Evolutionary conservation across 2,888 invertebrate genomes (phyloP), one percentile per base, ranked within the genome.

Genomic region (Buathra laborator): DNA sequence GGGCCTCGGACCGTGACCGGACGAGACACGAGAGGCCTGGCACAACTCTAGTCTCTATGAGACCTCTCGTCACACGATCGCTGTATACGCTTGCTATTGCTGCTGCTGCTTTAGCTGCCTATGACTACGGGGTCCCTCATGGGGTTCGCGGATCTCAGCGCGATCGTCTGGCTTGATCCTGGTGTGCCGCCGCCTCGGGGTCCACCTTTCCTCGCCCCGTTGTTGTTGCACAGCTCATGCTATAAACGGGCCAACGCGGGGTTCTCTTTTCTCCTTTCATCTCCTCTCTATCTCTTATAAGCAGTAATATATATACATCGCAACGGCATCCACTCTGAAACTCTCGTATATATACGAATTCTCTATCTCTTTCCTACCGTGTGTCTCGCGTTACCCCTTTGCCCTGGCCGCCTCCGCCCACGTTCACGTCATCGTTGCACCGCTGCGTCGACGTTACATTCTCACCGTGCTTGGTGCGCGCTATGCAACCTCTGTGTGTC

Each of bases 51-150:
- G 71, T 67, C 19, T 62, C n/a, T 43, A 81, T 48, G 74, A 74
- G 79, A 79, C 82, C 85, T 83, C 85, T 85, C 85, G 85, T 85
- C 85, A 83, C 82, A 85, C 82, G 85, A 71, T 85, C 80, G 44
- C 48, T 43, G 74, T 44, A 71, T 77, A 67, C 53, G 43, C 70
- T 70, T 64, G 62, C 59, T 78, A 70, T 37, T 66, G 81, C 66
- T 67, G 32, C 72, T 74, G 72, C 59, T 44, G 53, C 48, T 44
- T 56, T 56, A 59, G 44, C 62, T n/a, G 62, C 29, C 62, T 68
- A 59, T 32, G 71, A 71, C 62, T 82, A 80, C 59, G 75, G 32
- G 62, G 70, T 83, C 64, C 70, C 74, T 62, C 77, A 29, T n/a
- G 71, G 74, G 62, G 66, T 66, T 68, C 68, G 68, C 70, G 70